These are phyloP conservation scores for Lycocorax pyrrhopterus DNA, from an alignment of 2,113 vertebrate species.

Conservation along the genomic window DNA sequence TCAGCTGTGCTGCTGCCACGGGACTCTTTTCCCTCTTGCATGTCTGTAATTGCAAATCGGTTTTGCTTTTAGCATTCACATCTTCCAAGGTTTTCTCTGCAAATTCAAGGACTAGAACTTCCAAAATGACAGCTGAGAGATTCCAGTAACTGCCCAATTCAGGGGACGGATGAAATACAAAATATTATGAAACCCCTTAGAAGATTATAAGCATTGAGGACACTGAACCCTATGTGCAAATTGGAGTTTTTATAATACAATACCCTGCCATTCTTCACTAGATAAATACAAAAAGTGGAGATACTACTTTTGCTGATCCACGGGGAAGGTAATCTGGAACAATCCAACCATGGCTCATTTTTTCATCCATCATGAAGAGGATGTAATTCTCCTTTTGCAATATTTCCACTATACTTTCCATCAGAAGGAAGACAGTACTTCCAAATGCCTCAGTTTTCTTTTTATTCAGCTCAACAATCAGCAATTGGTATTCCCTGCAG, in stretches of 20 bases:
- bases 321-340: neutral
- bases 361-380: neutral
- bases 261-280: neutral
- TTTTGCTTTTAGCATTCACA: neutral
- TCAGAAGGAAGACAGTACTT: neutral
- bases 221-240: neutral
- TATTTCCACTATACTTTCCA: neutral
- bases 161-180: neutral
- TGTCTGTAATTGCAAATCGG: neutral
- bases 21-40: neutral
- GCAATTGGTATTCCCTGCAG: neutral
- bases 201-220: neutral
- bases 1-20: accelerated
- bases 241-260: neutral
- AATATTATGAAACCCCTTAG: neutral
- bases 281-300: neutral
- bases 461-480: neutral
- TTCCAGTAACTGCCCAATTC: neutral
- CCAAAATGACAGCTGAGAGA: neutral
- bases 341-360: neutral
- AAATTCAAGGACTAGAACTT: neutral
- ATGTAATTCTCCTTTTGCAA: neutral
- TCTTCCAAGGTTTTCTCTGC: neutral
- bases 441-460: neutral
- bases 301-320: neutral